Evolutionary conservation across 2,888 invertebrate species (phyloP).

Genomic region (Hyposoter didymator): DNA sequence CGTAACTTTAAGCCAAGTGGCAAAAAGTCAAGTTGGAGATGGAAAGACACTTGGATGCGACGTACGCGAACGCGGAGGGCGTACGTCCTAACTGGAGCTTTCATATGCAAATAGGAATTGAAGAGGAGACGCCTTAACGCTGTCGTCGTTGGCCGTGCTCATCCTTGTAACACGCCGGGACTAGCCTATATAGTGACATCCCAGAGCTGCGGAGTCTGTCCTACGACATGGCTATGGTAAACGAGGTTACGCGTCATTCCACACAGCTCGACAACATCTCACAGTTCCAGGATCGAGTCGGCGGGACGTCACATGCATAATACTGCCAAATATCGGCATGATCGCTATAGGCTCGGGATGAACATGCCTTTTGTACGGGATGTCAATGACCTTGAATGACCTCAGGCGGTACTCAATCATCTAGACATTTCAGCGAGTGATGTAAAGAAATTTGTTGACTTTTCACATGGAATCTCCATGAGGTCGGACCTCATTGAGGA

Average conservation of each 20-base stretch:
- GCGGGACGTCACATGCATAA: constrained; percentile 45
- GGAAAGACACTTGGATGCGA: not conserved
- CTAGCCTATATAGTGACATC: constrained; percentile 7
- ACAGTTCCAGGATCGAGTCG: constrained; percentile 20
- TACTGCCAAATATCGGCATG: constrained; percentile 5
- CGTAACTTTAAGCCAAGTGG: not conserved
- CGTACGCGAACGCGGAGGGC: not conserved
- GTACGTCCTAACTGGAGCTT: constrained; percentile 27
- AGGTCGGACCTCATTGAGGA: not conserved
- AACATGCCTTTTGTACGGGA: not conserved
- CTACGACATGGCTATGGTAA: not conserved
- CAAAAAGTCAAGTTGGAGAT: not conserved
- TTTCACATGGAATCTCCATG: not conserved
- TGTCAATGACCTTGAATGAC: not conserved
- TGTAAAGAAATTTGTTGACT: not conserved
- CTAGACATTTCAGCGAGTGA: not conserved
- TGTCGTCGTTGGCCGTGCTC: constrained; percentile 27
- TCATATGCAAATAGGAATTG: constrained; percentile 48
- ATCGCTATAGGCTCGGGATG: not conserved
- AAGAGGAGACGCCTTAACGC: constrained; percentile 49
- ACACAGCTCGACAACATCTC: constrained; percentile 9
- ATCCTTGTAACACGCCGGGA: constrained; percentile 21
- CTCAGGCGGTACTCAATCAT: not conserved
- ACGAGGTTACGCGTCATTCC: constrained; percentile 40
- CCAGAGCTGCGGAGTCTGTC: not conserved